Base-by-base conservation (phyloP, 2,797 vertebrate species). In the Hoplostethus mediterraneus region DNA sequence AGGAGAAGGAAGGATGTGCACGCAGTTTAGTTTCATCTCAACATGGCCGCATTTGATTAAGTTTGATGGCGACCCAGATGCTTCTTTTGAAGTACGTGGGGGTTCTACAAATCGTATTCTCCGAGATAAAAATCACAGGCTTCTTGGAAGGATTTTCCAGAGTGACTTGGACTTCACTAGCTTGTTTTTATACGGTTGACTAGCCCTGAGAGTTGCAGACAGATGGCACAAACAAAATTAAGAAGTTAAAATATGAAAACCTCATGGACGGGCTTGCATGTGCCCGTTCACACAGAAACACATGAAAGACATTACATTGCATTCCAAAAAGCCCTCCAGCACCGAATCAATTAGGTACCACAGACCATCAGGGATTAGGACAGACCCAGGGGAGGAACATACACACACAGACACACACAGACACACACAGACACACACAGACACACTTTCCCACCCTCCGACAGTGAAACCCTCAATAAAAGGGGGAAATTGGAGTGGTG, bases 391-490 rank as follows among this genome's bases (percentile, higher is more conserved):
- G 49, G 59, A 71, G 57, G 62, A 10, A 69, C 66, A 75, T 28
- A 75, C 61, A 75, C 82, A 79, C 4, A 21, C 21, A 21, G 1
- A 21, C 21, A 21, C n/a, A 8, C 12, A 30, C 30, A 10, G 6
- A 60, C 16, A 14, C 4, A 56, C 33, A 67, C 40, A 49, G 17
- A 53, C 42, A 73, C 31, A 78, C 75, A 66, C 61, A 9, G 11
- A n/a, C n/a, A 9, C 12, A 30, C 30, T 79, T 82, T 82, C 82
- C 73, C 77, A 88, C 63, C 75, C 79, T 73, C 59, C 58, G 70
- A 89, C 57, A 82, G 82, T 47, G 57, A 85, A 86, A 86, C 83
- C 75, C 58, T 75, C 80, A 78, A 82, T 89, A 81, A 87, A 84
- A 57, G 11, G 44, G 71, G 89, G 84, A 82, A 88, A 91, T 76